These are phyloP conservation scores for Tanytarsus gracilentus DNA, from an alignment of 2,888 invertebrate genomes.

Conservation along the genomic window DNA sequence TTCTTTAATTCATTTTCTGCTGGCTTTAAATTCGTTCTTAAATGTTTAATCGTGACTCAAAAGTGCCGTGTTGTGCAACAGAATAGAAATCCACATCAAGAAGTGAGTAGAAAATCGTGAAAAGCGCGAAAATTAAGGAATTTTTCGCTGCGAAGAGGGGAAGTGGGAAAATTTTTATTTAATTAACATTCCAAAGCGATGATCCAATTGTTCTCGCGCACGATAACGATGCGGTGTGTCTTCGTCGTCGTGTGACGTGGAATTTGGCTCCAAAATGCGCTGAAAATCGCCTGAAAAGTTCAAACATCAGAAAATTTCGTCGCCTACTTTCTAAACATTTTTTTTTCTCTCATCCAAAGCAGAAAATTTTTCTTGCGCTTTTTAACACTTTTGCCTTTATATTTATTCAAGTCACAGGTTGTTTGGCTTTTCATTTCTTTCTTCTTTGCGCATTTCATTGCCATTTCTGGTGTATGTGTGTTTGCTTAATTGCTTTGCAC, in stretches of 20 bases:
- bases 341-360: background rate
- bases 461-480: background rate
- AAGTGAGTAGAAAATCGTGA: background rate
- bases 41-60: too few species aligned
- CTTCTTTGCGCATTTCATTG: background rate
- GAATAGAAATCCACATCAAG: background rate
- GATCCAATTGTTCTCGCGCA: too few species aligned
- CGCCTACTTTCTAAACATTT: constrained; percentile 21
- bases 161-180: constrained; percentile 5
- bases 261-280: too few species aligned
- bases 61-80: background rate
- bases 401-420: constrained; percentile 18
- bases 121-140: background rate
- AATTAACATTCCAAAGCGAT: constrained; percentile 27
- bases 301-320: background rate
- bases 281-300: background rate
- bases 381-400: background rate
- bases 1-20: too few species aligned
- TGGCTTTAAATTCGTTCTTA: too few species aligned
- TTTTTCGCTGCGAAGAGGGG: constrained; percentile 1
- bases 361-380: background rate
- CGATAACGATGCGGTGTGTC: too few species aligned
- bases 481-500: constrained; percentile 14
- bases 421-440: background rate
- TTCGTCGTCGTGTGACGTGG: too few species aligned